These are phyloP conservation scores for Sycophila texana DNA, from an alignment of 2,888 invertebrate species.

Conservation along the genomic window DNA sequence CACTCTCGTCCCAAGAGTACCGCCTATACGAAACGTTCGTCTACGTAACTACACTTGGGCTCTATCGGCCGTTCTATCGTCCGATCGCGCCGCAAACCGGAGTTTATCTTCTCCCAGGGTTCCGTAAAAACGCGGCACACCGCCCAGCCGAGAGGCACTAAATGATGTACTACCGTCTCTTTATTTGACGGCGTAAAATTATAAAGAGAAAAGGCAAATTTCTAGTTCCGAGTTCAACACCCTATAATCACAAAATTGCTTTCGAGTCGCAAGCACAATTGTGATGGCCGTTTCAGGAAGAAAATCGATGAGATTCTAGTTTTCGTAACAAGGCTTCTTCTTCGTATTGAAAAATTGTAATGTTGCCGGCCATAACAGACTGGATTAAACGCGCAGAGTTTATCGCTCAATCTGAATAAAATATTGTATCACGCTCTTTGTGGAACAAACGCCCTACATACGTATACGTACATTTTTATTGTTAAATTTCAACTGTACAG, in stretches of 20 bases:
- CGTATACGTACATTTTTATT: no score
- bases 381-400: neutral
- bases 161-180: conserved; percentile 21
- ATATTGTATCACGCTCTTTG: neutral
- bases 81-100: conserved; percentile 32
- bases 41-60: neutral
- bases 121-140: conserved; percentile 21
- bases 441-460: no score
- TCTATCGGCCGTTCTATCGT: conserved; percentile 1
- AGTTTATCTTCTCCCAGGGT: conserved; percentile 32
- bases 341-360: no score
- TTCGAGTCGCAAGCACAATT: neutral
- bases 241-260: conserved; percentile 7
- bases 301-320: conserved; percentile 15
- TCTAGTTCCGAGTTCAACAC: neutral
- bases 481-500: no score
- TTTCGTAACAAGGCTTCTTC: neutral
- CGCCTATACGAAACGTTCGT: neutral
- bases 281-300: no score
- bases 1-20: conserved; percentile 25
- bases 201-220: conserved; percentile 14
- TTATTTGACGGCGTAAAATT: neutral
- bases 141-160: conserved; percentile 1
- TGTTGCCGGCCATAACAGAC: no score
- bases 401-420: no score